Evolutionary conservation across 1,140 invertebrate genomes (phyloP).

Genomic region (Leptinotarsa defecta): DNA sequence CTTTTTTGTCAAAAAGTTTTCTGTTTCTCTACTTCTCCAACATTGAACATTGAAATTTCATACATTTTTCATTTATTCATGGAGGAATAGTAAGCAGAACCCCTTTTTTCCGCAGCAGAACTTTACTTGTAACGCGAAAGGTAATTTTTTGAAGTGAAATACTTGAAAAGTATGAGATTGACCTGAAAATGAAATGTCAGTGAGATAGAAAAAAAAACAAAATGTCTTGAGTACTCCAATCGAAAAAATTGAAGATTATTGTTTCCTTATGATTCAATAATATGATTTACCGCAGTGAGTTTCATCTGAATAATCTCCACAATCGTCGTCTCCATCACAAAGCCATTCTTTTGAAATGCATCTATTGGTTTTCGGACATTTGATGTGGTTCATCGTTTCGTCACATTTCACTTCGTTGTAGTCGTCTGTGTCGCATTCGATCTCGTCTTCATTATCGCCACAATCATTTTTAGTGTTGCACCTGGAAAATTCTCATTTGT

Average conservation of each 20-base stretch:
- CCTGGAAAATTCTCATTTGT: conserved; percentile 51
- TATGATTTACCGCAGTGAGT: conserved; percentile 69
- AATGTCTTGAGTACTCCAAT: not conserved
- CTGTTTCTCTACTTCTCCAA: no score
- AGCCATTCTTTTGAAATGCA: conserved; percentile 79
- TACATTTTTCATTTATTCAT: no score
- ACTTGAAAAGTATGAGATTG: no score
- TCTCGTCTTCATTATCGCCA: conserved; percentile 69
- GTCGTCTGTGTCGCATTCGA: conserved; percentile 61
- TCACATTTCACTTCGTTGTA: conserved; percentile 59
- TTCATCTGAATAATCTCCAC: conserved; percentile 83
- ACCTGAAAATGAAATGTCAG: no score
- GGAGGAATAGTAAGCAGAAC: no score
- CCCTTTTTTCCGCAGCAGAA: no score
- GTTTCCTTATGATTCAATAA: not conserved
- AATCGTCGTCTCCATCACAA: conserved; percentile 81
- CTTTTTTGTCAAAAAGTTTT: no score
- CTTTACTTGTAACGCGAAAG: no score
- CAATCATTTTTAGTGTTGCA: conserved; percentile 70
- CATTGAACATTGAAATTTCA: no score
- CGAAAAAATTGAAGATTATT: not conserved
- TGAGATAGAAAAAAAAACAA: not conserved
- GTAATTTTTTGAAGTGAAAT: no score
- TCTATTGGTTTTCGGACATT: conserved; percentile 70
- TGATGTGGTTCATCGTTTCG: conserved; percentile 63